Evolutionary conservation across 2,113 vertebrate species (phyloP).

Genomic region (Rhipidura dahli): DNA sequence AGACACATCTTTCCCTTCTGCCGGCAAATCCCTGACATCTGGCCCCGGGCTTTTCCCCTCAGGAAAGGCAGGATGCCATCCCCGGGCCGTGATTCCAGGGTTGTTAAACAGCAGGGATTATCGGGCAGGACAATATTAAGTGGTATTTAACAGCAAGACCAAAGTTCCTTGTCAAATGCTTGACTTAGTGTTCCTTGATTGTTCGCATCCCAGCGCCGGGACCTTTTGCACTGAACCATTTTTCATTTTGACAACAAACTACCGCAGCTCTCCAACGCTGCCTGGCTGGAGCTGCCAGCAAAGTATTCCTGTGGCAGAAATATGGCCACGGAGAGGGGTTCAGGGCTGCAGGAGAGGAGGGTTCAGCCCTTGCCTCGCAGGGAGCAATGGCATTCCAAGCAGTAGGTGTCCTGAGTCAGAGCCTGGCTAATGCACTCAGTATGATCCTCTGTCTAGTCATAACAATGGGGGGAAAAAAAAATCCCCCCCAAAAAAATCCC

Average conservation of each 20-base stretch:
- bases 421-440: slow-evolving; percentile 76
- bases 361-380: slow-evolving; percentile 58
- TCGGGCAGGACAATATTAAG: slow-evolving; percentile 80
- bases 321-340: slow-evolving; percentile 68
- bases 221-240: slow-evolving; percentile 82
- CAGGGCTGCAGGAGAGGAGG: slow-evolving; percentile 53
- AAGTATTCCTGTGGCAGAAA: slow-evolving; percentile 81
- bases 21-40: slow-evolving; percentile 68
- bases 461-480: slow-evolving; percentile 62
- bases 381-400: slow-evolving; percentile 75
- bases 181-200: slow-evolving; percentile 77
- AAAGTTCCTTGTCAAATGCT: slow-evolving; percentile 82
- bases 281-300: slow-evolving; percentile 77
- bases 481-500: neutral
- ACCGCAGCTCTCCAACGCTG: slow-evolving; percentile 64
- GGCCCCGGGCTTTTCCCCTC: slow-evolving; percentile 45
- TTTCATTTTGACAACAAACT: slow-evolving; percentile 85
- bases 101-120: slow-evolving; percentile 81
- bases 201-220: slow-evolving; percentile 75
- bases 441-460: slow-evolving; percentile 78
- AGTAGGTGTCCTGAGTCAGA: slow-evolving; percentile 74
- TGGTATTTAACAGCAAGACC: slow-evolving; percentile 81
- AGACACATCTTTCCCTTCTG: slow-evolving; percentile 12
- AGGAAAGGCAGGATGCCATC: slow-evolving; percentile 64
- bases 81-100: slow-evolving; percentile 53